Evolutionary conservation across 2,888 invertebrate species (phyloP).

Genomic region (Ophonus ardosiacus): DNA sequence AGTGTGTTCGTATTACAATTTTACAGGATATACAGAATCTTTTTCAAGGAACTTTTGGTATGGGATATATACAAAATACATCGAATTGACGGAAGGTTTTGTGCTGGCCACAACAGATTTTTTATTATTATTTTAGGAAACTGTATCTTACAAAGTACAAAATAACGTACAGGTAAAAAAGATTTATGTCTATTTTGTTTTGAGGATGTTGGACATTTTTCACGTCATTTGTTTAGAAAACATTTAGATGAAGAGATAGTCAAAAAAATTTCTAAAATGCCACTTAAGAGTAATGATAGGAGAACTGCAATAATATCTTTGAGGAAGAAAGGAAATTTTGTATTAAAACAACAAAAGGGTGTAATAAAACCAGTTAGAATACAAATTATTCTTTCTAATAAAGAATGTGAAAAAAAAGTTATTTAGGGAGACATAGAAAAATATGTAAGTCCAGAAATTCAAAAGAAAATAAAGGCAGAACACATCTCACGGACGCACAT

Average conservation of each 20-base stretch:
- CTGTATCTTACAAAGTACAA: no score
- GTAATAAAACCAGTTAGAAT: slow-evolving; percentile 63
- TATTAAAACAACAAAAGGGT: slow-evolving; percentile 63
- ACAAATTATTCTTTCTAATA: not conserved
- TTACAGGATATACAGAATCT: no score
- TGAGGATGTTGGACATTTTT: slow-evolving; percentile 65
- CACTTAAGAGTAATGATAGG: slow-evolving; percentile 44
- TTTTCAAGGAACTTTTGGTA: no score
- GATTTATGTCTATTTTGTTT: slow-evolving; percentile 64
- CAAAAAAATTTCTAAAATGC: slow-evolving; percentile 57
- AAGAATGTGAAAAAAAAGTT: slow-evolving; percentile 21
- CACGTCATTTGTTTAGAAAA: slow-evolving; percentile 62
- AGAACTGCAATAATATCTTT: slow-evolving; percentile 60
- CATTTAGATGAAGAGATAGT: slow-evolving; percentile 61
- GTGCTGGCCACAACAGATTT: no score
- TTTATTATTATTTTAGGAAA: no score
- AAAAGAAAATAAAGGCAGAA: slow-evolving; percentile 51
- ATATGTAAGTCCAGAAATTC: slow-evolving; percentile 61
- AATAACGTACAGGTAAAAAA: slow-evolving; percentile 11
- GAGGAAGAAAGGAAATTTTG: slow-evolving; percentile 64
- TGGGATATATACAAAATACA: no score
- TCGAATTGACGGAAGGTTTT: no score
- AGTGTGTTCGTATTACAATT: no score
- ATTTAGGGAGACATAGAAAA: slow-evolving; percentile 65
- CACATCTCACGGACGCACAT: slow-evolving; percentile 64